Base-by-base conservation (phyloP, 2,888 invertebrate genomes). In the Rosalia funebris region DNA sequence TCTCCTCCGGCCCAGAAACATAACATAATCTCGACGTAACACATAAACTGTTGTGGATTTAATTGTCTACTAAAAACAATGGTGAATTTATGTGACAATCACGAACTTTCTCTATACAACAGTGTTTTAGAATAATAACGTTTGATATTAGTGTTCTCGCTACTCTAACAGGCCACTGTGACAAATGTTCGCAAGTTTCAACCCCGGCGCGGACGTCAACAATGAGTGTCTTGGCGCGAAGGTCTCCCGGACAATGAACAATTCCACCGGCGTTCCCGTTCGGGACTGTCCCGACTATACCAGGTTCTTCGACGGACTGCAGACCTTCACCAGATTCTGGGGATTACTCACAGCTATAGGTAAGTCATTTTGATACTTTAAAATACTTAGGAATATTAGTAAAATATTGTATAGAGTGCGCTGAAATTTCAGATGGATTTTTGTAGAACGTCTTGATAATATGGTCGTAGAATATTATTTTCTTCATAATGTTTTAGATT, bases 321-420 rank as follows among this genome's bases (percentile, higher is more conserved):
- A 69, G 58, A 70, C 69, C 19, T 70, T 74, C 46, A 73, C 73
- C 11, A 68, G 72, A 58, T 63, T 72, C 41, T 73, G 73, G 73
- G 73, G 74, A 39, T 55, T 74, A 25, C 53, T 71, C 37, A 72
- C 72, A 15, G 72, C 74, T 19, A 70, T 68, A 59, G 74, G 74
- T 74, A 61, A 72, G 74, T 68, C 25, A 25, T 9, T 25, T n/a
- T 25, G 25, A 25, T 25, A 25, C n/a, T n/a, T n/a, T n/a, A n/a
- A n/a, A n/a, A n/a, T n/a, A n/a, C n/a, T n/a, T n/a, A n/a, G n/a
- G n/a, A n/a, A n/a, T n/a, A n/a, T n/a, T n/a, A n/a, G n/a, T n/a
- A n/a, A n/a, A n/a, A n/a, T n/a, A n/a, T n/a, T n/a, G n/a, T n/a
- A n/a, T n/a, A n/a, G n/a, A n/a, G n/a, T n/a, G n/a, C n/a, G n/a